These are phyloP conservation scores for Oscheius sp. DNA, from an alignment of 2,888 invertebrate genomes.

Conservation along the genomic window DNA sequence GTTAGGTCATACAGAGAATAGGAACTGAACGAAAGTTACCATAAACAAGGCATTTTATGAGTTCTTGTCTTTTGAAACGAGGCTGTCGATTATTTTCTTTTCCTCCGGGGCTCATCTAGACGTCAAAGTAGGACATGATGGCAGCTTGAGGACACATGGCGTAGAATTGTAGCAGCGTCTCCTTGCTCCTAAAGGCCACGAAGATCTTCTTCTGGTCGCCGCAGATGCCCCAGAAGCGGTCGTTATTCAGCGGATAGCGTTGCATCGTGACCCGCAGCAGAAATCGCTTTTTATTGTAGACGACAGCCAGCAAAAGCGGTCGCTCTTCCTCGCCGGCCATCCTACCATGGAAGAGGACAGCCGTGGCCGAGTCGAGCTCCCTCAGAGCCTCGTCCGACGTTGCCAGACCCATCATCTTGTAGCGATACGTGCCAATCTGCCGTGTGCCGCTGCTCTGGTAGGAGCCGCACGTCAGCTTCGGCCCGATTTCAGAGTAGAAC, in stretches of 20 bases:
- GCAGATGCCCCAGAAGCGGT: constrained; percentile 16
- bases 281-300: not conserved
- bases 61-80: not conserved
- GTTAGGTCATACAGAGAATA: too few relatives aligned
- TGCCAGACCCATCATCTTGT: constrained; percentile 7
- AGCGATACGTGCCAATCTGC: not conserved
- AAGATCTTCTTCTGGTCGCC: not conserved
- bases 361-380: constrained; percentile 5
- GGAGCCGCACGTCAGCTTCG: too few relatives aligned
- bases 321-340: not conserved
- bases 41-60: too few relatives aligned
- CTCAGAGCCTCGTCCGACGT: constrained; percentile 2
- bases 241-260: constrained; percentile 5
- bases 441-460: too few relatives aligned
- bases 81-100: not conserved
- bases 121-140: constrained; percentile 13
- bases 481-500: too few relatives aligned
- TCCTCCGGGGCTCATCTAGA: not conserved
- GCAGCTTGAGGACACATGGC: constrained; percentile 18
- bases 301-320: constrained; percentile 4
- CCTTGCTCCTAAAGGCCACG: constrained; percentile 1
- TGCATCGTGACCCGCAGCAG: constrained; percentile 6
- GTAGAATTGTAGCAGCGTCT: constrained; percentile 10
- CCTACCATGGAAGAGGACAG: not conserved
- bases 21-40: too few relatives aligned